phyloP scores from a whole-genome alignment of 2,888 invertebrate genomes.

The Boloria euphrosyne region DNA sequence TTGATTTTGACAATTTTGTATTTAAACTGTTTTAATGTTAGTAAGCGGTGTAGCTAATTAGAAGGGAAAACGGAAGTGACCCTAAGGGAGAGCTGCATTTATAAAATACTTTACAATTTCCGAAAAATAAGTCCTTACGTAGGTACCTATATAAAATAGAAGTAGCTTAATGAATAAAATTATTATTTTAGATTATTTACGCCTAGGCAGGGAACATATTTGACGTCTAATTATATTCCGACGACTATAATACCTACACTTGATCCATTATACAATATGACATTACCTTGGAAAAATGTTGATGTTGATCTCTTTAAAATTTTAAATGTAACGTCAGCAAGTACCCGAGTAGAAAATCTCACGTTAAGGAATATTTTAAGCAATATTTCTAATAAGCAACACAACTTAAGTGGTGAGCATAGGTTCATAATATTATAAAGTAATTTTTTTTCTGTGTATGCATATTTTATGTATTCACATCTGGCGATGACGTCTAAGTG shows the following conservation, averaged over 20 bases:
- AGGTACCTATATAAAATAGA: too few species aligned
- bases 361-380: conserved; percentile 24
- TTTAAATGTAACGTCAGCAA: conserved; percentile 44
- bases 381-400: conserved; percentile 36
- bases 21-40: too few species aligned
- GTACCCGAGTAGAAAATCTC: conserved; percentile 35
- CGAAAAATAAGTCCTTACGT: too few species aligned
- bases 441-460: too few species aligned
- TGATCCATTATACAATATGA: conserved; percentile 5
- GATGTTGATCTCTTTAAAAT: conserved; percentile 51
- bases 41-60: too few species aligned
- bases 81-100: too few species aligned
- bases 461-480: too few species aligned
- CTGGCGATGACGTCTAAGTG: too few species aligned
- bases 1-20: too few species aligned
- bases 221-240: background rate
- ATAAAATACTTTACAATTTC: too few species aligned
- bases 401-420: conserved; percentile 55
- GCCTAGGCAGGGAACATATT: background rate
- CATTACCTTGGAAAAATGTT: conserved; percentile 40
- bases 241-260: background rate
- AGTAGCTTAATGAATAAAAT: background rate
- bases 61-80: too few species aligned
- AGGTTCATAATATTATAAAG: background rate
- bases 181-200: conserved; percentile 24